Evolutionary conservation across 2,797 vertebrate species (phyloP).

Genomic region (Paramormyrops hopkinsi): DNA sequence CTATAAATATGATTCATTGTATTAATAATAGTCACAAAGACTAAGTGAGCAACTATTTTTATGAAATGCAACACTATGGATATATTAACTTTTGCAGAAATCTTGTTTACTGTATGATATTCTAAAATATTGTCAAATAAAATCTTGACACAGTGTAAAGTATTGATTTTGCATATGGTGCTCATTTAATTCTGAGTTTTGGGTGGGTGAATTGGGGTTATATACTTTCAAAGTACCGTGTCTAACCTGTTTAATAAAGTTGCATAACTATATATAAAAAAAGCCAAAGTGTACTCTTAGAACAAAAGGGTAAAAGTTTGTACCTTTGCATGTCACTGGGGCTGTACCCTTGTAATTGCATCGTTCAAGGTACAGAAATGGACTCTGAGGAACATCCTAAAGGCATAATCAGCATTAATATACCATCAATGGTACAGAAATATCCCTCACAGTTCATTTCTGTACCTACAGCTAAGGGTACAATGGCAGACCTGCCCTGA

Average conservation of each 20-base stretch:
- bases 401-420: neutral
- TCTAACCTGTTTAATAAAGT: neutral
- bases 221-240: neutral
- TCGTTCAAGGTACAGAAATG: neutral
- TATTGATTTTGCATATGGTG: slow-evolving; percentile 31
- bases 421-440: neutral
- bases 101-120: slow-evolving; percentile 99
- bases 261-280: neutral
- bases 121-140: slow-evolving; percentile 97
- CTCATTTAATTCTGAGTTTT: slow-evolving; percentile 24
- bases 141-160: slow-evolving; percentile 63
- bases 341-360: neutral
- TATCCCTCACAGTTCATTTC: neutral
- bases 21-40: slow-evolving; percentile 97
- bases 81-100: slow-evolving; percentile 99
- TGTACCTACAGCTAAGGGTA: neutral
- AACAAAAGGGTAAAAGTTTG: neutral
- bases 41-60: slow-evolving; percentile 99
- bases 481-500: neutral
- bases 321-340: neutral
- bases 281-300: neutral
- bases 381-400: neutral
- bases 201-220: neutral
- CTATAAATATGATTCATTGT: slow-evolving; percentile 95
- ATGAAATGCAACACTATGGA: slow-evolving; percentile 98